Evolutionary conservation across 2,113 vertebrate species (phyloP).

Genomic region (Pterophyllum scalare): DNA sequence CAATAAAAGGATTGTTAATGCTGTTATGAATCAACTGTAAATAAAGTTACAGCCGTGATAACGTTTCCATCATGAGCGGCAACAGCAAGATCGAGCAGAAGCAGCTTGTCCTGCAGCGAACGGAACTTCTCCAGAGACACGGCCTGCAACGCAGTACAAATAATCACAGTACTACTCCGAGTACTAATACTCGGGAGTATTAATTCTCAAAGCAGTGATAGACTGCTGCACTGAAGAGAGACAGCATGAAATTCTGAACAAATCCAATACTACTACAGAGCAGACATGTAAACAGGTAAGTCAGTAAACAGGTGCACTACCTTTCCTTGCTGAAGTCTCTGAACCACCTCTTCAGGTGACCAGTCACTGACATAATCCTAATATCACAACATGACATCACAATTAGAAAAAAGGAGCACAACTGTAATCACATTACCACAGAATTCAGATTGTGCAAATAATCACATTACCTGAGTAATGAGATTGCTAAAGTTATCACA

Average conservation of each 20-base stretch:
- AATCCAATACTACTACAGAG: slow-evolving; percentile 2
- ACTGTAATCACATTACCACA: not conserved
- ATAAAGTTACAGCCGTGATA: slow-evolving; percentile 85
- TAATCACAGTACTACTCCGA: not conserved
- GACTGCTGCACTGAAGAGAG: not conserved
- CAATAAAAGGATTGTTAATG: too few species aligned
- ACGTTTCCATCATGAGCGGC: slow-evolving; percentile 90
- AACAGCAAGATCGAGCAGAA: slow-evolving; percentile 90
- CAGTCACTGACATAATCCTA: slow-evolving; percentile 91
- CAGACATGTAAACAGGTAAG: not conserved
- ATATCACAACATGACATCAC: slow-evolving; percentile 37
- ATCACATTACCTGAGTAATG: not conserved
- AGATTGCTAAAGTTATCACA: not conserved
- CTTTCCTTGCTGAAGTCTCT: slow-evolving; percentile 91
- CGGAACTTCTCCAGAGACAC: slow-evolving; percentile 90
- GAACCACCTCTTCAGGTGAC: slow-evolving; percentile 88
- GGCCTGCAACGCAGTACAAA: not conserved
- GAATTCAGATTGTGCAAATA: not conserved
- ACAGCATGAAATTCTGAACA: not conserved
- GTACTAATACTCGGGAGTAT: too few species aligned
- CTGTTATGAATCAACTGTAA: not conserved
- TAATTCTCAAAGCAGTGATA: too few species aligned
- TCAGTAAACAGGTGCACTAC: slow-evolving; percentile 68
- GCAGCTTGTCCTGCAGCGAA: slow-evolving; percentile 91
- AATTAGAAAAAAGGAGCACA: not conserved